Evolutionary conservation across 2,888 invertebrate genomes (phyloP), one percentile per base, ranked within the genome.

Genomic region (Scaptomyza cyrtandrae): DNA sequence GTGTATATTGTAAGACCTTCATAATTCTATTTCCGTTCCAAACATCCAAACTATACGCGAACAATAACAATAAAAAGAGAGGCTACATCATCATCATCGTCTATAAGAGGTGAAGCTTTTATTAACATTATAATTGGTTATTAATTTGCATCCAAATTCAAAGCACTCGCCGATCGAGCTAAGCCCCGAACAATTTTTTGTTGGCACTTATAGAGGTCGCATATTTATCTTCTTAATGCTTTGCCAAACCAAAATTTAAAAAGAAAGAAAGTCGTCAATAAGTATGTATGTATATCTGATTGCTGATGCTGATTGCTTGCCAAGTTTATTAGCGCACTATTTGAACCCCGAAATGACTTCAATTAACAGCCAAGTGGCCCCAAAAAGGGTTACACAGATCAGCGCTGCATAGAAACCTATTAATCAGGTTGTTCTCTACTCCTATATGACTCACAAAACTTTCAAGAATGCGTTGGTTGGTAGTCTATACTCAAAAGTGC

Each of bases 81-180:
- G 9, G 48, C 50, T 64, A 39, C 69, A 56, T 52, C 37, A 56
- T 66, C 39, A 66, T 65, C 48, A 56, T 56, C 39, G 44, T 29
- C 37, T 35, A 45, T 60, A 29, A 59, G 66, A 60, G 41, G 44
- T 53, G 55, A 45, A 61, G 71, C 33, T 72, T 64, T 77, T 68
- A 80, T 82, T 71, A 77, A 77, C 77, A 82, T 75, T 70, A 83
- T 76, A 83, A 86, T 83, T 78, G 78, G 69, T 70, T 83, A 83
- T 83, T 83, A 86, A 83, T 83, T 83, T 84, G 86, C 82, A 83
- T 86, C 63, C 39, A 65, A 75, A 86, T 80, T 80, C 83, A 82
- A 80, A 83, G 72, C 78, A 61, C 62, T 60, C 71, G 63, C 82
- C 70, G 83, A 68, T 16, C 56, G 50, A 35, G 50, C 31, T 46